A percentile compares a stretch with the other conserved stretches of the same genome.
Conservation (phyloP, 2,797 vertebrate genomes). For the Malurus leucopterus region DNA sequence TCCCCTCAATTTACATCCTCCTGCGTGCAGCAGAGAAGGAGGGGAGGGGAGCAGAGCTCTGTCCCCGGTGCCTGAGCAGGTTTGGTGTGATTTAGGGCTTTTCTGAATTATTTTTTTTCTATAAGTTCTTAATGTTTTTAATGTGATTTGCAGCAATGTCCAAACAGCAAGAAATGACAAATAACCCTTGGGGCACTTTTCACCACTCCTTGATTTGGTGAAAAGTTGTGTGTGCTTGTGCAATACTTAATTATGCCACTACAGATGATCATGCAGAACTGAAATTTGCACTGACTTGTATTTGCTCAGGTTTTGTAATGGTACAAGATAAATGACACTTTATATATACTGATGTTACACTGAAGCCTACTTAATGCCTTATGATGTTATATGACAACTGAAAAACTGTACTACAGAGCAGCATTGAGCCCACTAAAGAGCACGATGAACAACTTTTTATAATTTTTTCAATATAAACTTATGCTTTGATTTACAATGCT, state of each 20-base stretch:
- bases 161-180: neutral
- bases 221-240: constrained; percentile 20
- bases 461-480: neutral
- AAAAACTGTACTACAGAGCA: neutral
- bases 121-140: neutral
- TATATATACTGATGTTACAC: neutral
- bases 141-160: neutral
- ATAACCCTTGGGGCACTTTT: neutral
- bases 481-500: neutral
- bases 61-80: neutral
- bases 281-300: constrained; percentile 36
- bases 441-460: neutral
- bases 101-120: neutral
- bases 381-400: neutral
- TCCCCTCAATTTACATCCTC: neutral
- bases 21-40: neutral
- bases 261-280: neutral
- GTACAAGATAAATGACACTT: neutral
- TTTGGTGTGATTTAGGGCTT: neutral
- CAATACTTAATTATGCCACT: constrained; percentile 4
- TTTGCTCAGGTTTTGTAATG: neutral
- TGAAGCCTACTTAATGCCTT: neutral
- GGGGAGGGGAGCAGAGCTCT: neutral
- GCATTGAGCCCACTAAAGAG: neutral
- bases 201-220: constrained; percentile 4